Base-by-base conservation (phyloP, 1,140 invertebrate genomes). In the Cardiocondyla obscurior region DNA sequence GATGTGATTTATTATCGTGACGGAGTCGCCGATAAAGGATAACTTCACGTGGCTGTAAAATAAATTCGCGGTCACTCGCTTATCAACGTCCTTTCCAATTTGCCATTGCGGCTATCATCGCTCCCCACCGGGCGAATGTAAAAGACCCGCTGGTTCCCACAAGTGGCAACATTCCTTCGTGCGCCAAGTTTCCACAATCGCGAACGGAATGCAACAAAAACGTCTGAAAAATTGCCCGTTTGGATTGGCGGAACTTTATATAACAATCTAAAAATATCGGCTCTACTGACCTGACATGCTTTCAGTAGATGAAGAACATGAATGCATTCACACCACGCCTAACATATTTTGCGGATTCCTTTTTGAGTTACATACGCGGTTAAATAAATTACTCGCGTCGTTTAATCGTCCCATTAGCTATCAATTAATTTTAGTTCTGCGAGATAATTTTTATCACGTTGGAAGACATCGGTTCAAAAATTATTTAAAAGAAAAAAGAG, bases 191-290 rank as follows among this genome's bases (percentile, higher is more conserved):
- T 65, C 10, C 5, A 22, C 1, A 51, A 77, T 51, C 22, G 33
- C 74, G 36, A 77, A 28, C 6, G 44, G 74, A 77, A 77, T 77
- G 46, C 44, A 67, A 39, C 16, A 67, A 39, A 36, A 67, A 22
- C 30, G 1, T 6, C 14, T 30, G 42, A 76, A 65, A 76, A 51
- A 36, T 64, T 62, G 19, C 22, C 19, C n/a, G 12, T 55, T 39
- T 7, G 28, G 7, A 49, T 62, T 12, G 30, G 16, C 28, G 73
- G 4, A 39, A 28, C 30, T 76, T 46, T 36, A 22, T 19, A 25
- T 14, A 16, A 74, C n/a, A 28, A 62, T 10, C 6, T 44, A 65
- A 65, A 67, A 77, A 53, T 39, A 7, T 30, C 12, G 33, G 44
- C 67, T 33, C 60, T 33, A 67, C 46, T 77, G 16, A 77, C 46